Conservation (phyloP, 2,113 vertebrate species). For the Lanius collurio region DNA sequence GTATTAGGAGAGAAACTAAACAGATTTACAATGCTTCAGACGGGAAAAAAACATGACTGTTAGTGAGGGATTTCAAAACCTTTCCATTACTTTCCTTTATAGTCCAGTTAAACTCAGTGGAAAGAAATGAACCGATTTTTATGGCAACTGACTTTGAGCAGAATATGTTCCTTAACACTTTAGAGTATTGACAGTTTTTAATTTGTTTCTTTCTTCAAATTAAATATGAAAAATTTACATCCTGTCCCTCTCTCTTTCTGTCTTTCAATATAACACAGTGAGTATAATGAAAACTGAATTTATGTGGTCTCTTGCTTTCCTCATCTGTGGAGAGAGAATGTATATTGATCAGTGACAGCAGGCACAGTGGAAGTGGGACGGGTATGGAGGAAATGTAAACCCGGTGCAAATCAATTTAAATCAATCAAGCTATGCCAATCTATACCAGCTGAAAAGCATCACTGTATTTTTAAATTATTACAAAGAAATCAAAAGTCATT, state of each 20-base stretch:
- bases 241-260: neutral
- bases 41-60: neutral
- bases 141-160: neutral
- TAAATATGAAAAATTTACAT: neutral
- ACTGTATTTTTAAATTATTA: neutral
- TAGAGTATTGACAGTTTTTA: neutral
- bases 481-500: neutral
- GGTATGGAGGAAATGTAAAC: neutral
- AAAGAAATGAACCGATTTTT: neutral
- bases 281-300: neutral
- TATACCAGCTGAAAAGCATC: neutral
- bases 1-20: neutral
- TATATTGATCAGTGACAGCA: neutral
- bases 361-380: neutral
- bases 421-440: neutral
- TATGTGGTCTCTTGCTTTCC: neutral
- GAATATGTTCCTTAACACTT: neutral
- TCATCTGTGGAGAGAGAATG: neutral
- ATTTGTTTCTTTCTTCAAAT: neutral
- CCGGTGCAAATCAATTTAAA: neutral
- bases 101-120: neutral
- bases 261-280: fast-evolving
- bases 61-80: neutral
- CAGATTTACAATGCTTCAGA: neutral
- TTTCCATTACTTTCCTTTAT: neutral